These are phyloP conservation scores for Panagrolaimus sp. DNA, from an alignment of 1,140 invertebrate species.

Conservation along the genomic window DNA sequence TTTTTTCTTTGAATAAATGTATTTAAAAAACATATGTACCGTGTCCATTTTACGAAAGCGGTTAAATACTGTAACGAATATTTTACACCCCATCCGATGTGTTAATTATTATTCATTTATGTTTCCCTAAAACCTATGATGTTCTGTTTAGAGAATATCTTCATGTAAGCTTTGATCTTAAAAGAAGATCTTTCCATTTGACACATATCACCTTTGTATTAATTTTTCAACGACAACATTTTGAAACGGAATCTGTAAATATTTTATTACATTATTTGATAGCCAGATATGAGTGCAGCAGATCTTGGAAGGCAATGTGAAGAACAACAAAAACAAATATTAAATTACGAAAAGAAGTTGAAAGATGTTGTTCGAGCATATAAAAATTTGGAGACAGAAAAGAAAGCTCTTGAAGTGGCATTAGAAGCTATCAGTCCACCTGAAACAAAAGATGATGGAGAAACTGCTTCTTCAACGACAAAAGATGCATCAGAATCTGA, in stretches of 20 bases:
- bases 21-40: neutral
- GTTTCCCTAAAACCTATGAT: too few relatives aligned
- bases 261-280: too few relatives aligned
- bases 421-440: slow-evolving; percentile 13
- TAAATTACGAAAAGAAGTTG: slow-evolving; percentile 39
- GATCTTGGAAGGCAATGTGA: slow-evolving; percentile 23
- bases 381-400: slow-evolving; percentile 38
- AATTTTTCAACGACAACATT: too few relatives aligned
- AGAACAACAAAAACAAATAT: slow-evolving; percentile 40
- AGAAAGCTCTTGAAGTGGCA: slow-evolving; percentile 42
- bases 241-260: too few relatives aligned
- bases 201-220: too few relatives aligned
- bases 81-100: too few relatives aligned
- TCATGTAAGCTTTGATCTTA: too few relatives aligned
- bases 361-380: slow-evolving; percentile 46
- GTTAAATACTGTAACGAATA: neutral
- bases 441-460: neutral
- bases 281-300: slow-evolving; percentile 13
- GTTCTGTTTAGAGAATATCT: too few relatives aligned
- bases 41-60: neutral
- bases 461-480: neutral
- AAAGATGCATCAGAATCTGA: neutral
- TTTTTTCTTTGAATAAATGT: neutral
- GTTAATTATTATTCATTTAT: neutral
- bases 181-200: too few relatives aligned